Conservation (phyloP, 2,797 vertebrate genomes). For the Coregonus sp. region DNA sequence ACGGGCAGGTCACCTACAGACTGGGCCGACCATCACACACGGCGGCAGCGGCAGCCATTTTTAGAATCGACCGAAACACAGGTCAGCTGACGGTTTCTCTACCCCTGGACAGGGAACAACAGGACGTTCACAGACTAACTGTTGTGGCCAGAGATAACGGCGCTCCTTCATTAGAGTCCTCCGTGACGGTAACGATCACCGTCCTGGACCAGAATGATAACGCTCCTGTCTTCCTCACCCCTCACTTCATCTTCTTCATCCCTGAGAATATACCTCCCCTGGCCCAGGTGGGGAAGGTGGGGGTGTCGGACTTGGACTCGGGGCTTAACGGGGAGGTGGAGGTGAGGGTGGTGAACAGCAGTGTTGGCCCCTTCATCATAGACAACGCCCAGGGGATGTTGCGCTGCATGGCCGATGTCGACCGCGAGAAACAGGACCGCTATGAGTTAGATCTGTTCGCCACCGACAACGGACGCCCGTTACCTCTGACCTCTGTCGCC, state of each 20-base stretch:
- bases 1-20: conserved; percentile 72
- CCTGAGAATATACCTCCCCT: conserved; percentile 68
- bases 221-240: conserved; percentile 68
- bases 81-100: conserved; percentile 67
- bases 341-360: conserved; percentile 65
- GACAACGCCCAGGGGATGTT: conserved; percentile 65
- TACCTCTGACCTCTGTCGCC: conserved; percentile 66
- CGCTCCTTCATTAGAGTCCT: conserved; percentile 66
- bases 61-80: conserved; percentile 67
- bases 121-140: conserved; percentile 58
- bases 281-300: conserved; percentile 68
- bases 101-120: conserved; percentile 75
- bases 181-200: conserved; percentile 57
- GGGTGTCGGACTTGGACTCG: conserved; percentile 72
- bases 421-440: conserved; percentile 70
- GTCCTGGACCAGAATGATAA: conserved; percentile 83
- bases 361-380: conserved; percentile 66
- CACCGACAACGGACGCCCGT: conserved; percentile 69
- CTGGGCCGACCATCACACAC: conserved; percentile 40
- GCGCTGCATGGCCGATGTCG: conserved; percentile 66
- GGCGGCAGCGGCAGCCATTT: conserved; percentile 48
- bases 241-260: conserved; percentile 78
- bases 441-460: conserved; percentile 76
- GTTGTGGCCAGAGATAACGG: conserved; percentile 75
- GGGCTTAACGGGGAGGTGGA: conserved; percentile 71